Evolutionary conservation across 1,140 invertebrate species (phyloP), one percentile per base, ranked within the genome.

Genomic region (Rhizoglyphus robini): DNA sequence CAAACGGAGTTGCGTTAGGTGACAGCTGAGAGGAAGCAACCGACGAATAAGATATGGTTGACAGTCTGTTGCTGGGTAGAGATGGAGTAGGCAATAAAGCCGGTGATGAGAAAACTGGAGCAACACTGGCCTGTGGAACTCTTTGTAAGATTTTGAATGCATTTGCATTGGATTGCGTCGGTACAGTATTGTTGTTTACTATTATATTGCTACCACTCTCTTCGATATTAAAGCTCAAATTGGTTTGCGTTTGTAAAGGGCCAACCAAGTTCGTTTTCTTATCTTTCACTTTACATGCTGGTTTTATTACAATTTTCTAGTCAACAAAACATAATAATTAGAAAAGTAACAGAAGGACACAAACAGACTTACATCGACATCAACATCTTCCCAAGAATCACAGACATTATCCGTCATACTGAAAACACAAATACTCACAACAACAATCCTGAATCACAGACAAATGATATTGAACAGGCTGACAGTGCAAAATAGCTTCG

Each of bases 311-410:
- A 30, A 64, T 48, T 8, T 48, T 30, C 63, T 64, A n/a, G 15
- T 13, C 30, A 29, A 54, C 34, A 2, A n/a, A 31, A 32, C 48
- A 64, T 36, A 4, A 3, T n/a, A 54, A 64, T 64, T 1, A 29
- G 23, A 2, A 18, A 46, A 1, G 48, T 20, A 62, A 23, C 27
- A 2, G 27, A 2, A 46, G 3, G 15, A 20, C 48, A 20, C 3
- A 49, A 46, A n/a, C 18, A 25, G 20, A 48, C 47, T 48, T 64
- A 64, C 63, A 27, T 48, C 63, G 31, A 48, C 46, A 49, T 64
- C 63, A 51, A 64, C 46, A 30, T 64, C 63, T 64, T 64, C 63
- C 63, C 63, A 64, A 8, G 63, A 64, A 23, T 64, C 63, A 48
- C 41, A 64, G 15, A 64, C 46, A 31, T 57, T 30, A 15, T 64